Base-by-base conservation (phyloP, 2,113 vertebrate genomes). In the Telmatochromis brachygnathus region DNA sequence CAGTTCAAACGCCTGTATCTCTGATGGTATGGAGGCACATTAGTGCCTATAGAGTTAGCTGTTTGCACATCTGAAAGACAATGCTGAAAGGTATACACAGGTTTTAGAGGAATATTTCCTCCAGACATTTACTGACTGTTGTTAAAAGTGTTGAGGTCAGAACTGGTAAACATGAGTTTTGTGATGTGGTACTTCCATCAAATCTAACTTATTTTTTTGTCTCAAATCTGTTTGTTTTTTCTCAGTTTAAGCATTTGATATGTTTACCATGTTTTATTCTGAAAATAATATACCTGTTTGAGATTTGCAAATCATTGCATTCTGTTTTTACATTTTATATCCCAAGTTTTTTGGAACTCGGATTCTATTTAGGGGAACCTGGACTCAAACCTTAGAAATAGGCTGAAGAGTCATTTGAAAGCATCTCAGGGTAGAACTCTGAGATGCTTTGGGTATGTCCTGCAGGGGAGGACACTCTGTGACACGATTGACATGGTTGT, bases 211-310 rank as follows among this genome's bases (percentile, higher is more conserved):
- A 3, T 1, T 9, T 68, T 62, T 68, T 68, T 21, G 11, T 39
- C n/a, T 68, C 35, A 68, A 21, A 1, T 39, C n/a, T 39, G 35
- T 68, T 68, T 68, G 3, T 39, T 3, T 14, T 68, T 39, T 9
- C 62, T 39, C n/a, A 1, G 0, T 42, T 70, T 70, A 42, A 42
- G 0, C 1, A 70, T 70, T 23, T 70, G 0, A 9, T 70, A 9
- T 42, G n/a, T 68, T 23, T 68, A 14, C 0, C 17, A 3, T 65
- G 60, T 65, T 65, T 35, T 35, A 35, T 65, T 35, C 30, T 65
- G 17, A 56, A 65, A 55, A 55, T 55, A 33, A 62, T 62, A 12
- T 62, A 62, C 9, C 30, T 12, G 9, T 62, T 11, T 62, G 58
- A 62, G 17, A 33, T 60, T 4, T 60, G 14, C 17, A 35, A 35